phyloP scores from a whole-genome alignment of 1,140 invertebrate genomes.

The Tribolium castaneum region DNA sequence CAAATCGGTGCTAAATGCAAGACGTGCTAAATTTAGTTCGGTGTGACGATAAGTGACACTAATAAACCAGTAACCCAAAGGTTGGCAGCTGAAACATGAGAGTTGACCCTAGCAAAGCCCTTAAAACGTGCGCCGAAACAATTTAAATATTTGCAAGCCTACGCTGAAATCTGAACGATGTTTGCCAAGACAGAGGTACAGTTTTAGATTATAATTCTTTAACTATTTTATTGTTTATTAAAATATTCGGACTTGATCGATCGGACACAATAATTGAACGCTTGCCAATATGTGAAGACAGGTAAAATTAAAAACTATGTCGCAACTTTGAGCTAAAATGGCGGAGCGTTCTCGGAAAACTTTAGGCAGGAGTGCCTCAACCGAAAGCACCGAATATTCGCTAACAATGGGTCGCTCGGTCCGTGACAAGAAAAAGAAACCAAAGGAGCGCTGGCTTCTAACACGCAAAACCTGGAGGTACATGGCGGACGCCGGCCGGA shows the following conservation, averaged over 20 bases:
- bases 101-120: neutral
- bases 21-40: conserved; percentile 18
- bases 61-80: conserved; percentile 44
- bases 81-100: neutral
- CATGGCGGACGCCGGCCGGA: conserved; percentile 89
- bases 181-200: conserved; percentile 49
- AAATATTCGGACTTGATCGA: conserved; percentile 32
- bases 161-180: conserved; percentile 44
- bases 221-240: conserved; percentile 48
- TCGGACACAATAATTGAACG: neutral
- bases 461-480: conserved; percentile 91
- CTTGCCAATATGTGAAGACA: conserved; percentile 13
- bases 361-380: conserved; percentile 58
- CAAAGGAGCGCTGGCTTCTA: conserved; percentile 84
- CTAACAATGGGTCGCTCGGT: conserved; percentile 66
- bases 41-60: conserved; percentile 31
- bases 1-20: neutral
- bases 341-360: conserved; percentile 56
- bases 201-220: conserved; percentile 48
- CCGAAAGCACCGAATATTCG: conserved; percentile 60
- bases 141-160: conserved; percentile 49
- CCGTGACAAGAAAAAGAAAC: conserved; percentile 67
- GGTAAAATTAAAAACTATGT: conserved; percentile 3
- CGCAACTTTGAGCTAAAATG: conserved; percentile 51
- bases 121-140: conserved; percentile 24